These are phyloP conservation scores for Apis mellifera DNA, from an alignment of 1,140 invertebrate species.

Conservation along the genomic window Amel_HAv3.1 CM009931.2:22089501-22090000, in stretches of 20 bases:
- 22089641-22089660: background rate
- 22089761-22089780: background rate
- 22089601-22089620: constrained; percentile 60
- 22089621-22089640: constrained; percentile 36
- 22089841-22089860: background rate
- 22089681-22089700: constrained; percentile 46
- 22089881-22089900: too few relatives aligned
- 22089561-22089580: constrained; percentile 9
- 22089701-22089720: constrained; percentile 32
- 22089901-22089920: background rate
- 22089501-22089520: constrained; percentile 47
- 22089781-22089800: background rate
- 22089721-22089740: background rate
- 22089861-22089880: constrained; percentile 24
- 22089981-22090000: background rate
- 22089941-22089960: constrained; percentile 9
- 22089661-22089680: background rate
- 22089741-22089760: background rate
- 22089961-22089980: constrained; percentile 30
- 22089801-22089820: background rate
- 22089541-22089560: constrained; percentile 21
- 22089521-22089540: constrained; percentile 64
- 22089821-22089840: background rate
- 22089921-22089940: background rate
- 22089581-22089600: constrained; percentile 10